phyloP scores from a whole-genome alignment of 1,140 invertebrate species.

The Heliconius hermathena region DNA sequence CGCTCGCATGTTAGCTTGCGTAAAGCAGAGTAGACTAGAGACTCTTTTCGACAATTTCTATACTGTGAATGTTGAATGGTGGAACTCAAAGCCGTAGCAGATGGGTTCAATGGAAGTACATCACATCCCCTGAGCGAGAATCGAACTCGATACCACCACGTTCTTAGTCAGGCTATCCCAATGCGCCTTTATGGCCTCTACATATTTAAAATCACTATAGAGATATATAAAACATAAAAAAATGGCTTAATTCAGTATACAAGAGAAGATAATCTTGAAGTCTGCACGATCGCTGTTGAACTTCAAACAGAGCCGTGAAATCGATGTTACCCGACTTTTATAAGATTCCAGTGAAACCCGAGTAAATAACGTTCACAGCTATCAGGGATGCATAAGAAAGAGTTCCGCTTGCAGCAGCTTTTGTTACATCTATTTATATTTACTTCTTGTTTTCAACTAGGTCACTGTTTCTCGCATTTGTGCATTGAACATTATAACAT shows the following conservation, averaged over 20 bases:
- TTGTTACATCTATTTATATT: constrained; percentile 11
- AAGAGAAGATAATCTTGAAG: background rate
- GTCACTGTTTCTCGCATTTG: constrained; percentile 7
- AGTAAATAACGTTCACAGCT: constrained; percentile 3
- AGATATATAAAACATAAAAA: too few relatives aligned
- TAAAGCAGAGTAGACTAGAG: too few relatives aligned
- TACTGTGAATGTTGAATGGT: too few relatives aligned
- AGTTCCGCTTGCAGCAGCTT: constrained; percentile 4
- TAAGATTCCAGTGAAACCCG: background rate
- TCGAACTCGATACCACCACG: too few relatives aligned
- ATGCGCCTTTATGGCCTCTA: too few relatives aligned
- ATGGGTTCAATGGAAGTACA: too few relatives aligned
- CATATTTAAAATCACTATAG: too few relatives aligned
- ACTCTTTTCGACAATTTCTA: too few relatives aligned
- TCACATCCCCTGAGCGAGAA: too few relatives aligned
- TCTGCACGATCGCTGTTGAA: background rate
- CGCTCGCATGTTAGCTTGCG: too few relatives aligned
- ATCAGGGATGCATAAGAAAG: constrained; percentile 2
- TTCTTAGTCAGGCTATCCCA: too few relatives aligned
- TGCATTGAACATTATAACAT: background rate
- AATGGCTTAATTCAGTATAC: background rate
- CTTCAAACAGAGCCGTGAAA: background rate
- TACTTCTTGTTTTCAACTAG: constrained; percentile 6
- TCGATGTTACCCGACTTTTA: background rate
- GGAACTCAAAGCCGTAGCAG: too few relatives aligned